Conservation (phyloP, 2,888 invertebrate species). For the Campoletis raptor region DNA sequence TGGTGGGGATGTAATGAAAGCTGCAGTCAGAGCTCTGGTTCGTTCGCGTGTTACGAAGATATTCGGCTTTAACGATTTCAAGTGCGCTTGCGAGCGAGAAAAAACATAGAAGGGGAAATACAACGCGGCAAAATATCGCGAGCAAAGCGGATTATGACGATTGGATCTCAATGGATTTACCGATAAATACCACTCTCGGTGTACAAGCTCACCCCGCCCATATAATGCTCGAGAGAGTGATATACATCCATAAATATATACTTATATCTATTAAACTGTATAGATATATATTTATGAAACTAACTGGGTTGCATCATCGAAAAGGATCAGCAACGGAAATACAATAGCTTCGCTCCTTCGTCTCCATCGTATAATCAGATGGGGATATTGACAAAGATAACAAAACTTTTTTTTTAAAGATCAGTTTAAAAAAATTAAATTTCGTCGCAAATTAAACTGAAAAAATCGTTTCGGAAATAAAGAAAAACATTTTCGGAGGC, state of each 20-base stretch:
- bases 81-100: conserved; percentile 46
- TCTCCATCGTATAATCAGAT: conserved; percentile 14
- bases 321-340: conserved; percentile 44
- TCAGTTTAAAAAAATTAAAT: conserved; percentile 22
- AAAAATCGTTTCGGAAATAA: neutral
- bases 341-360: conserved; percentile 17
- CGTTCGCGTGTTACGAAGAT: conserved; percentile 57
- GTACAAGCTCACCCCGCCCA: conserved; percentile 47
- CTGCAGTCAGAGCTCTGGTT: conserved; percentile 39
- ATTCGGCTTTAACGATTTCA: conserved; percentile 58
- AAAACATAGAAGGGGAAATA: conserved; percentile 54
- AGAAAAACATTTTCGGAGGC: neutral
- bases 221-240: conserved; percentile 47
- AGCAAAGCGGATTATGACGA: conserved; percentile 74
- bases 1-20: conserved; percentile 25
- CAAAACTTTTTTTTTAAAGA: conserved; percentile 31
- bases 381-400: conserved; percentile 41
- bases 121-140: conserved; percentile 70
- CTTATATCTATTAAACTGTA: neutral
- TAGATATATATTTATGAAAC: conserved; percentile 10
- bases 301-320: conserved; percentile 38
- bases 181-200: conserved; percentile 69
- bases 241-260: conserved; percentile 23
- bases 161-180: conserved; percentile 72
- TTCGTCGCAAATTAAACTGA: conserved; percentile 13